These are phyloP conservation scores for Chymomyza procnemis DNA, from an alignment of 2,888 invertebrate species.

Conservation along the genomic window DNA sequence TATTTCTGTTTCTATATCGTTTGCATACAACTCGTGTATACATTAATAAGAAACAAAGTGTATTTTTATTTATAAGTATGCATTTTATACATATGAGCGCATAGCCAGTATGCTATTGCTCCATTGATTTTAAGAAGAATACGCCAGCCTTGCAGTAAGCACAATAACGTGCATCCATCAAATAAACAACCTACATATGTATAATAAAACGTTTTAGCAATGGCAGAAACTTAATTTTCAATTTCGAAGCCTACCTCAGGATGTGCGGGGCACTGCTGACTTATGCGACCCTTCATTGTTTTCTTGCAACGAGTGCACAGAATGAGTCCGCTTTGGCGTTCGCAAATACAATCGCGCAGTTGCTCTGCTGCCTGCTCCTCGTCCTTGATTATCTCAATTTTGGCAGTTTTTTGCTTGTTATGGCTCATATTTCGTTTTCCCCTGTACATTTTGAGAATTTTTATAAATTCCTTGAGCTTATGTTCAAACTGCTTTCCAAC, in stretches of 20 bases:
- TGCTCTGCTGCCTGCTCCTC: not conserved
- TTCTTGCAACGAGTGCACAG: slow-evolving; percentile 32
- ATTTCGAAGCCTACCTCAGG: slow-evolving; percentile 37
- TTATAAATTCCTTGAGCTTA: not conserved
- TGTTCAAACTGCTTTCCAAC: not conserved
- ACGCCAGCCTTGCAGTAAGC: slow-evolving; percentile 39
- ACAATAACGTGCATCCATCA: slow-evolving; percentile 51
- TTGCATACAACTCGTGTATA: too few relatives aligned
- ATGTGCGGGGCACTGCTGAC: slow-evolving; percentile 33
- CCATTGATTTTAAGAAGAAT: slow-evolving; percentile 9
- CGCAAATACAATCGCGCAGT: slow-evolving; percentile 36
- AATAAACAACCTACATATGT: slow-evolving; percentile 25
- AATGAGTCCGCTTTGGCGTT: slow-evolving; percentile 35
- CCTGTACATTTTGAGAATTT: not conserved
- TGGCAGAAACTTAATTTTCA: not conserved
- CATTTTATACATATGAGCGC: not conserved
- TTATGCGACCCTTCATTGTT: slow-evolving; percentile 46
- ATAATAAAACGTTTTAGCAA: not conserved
- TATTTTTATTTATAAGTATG: too few relatives aligned
- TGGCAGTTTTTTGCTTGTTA: not conserved
- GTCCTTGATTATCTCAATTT: not conserved
- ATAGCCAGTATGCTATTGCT: not conserved
- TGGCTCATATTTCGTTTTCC: not conserved
- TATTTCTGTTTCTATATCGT: too few relatives aligned
- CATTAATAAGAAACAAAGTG: too few relatives aligned